These are phyloP conservation scores for Capricornis sumatraensis DNA, from an alignment of 2,113 vertebrate genomes.

Conservation along the genomic window DNA sequence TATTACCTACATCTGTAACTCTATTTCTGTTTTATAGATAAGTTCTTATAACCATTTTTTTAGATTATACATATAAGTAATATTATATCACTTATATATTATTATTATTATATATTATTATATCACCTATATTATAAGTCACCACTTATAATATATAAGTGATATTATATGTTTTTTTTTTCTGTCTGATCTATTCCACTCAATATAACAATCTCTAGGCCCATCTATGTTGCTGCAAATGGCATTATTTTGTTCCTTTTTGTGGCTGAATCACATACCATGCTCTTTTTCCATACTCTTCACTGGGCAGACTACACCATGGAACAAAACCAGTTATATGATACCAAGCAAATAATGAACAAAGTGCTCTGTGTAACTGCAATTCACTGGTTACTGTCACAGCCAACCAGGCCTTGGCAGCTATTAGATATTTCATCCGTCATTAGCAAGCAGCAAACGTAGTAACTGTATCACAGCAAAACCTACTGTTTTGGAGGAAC, in stretches of 20 bases:
- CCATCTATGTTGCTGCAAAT: background rate
- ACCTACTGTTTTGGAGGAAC: background rate
- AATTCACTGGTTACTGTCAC: background rate
- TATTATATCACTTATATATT: background rate
- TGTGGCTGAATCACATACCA: background rate
- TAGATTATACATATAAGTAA: background rate
- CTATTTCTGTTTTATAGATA: background rate
- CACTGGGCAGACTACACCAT: background rate
- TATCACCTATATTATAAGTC: background rate
- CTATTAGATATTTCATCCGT: background rate
- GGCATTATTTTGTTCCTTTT: background rate
- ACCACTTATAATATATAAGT: background rate
- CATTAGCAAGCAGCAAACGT: background rate
- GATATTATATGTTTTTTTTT: background rate
- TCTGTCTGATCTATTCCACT: background rate
- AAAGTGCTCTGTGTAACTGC: background rate
- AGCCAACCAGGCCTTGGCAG: background rate
- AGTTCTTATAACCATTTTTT: background rate
- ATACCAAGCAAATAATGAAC: background rate
- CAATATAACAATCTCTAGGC: background rate
- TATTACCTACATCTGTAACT: background rate
- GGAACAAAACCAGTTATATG: background rate
- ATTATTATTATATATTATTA: background rate
- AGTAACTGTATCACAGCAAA: background rate
- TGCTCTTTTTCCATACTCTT: background rate